Conservation (phyloP, 2,113 vertebrate genomes). For the Ceyx cyanopectus region DNA sequence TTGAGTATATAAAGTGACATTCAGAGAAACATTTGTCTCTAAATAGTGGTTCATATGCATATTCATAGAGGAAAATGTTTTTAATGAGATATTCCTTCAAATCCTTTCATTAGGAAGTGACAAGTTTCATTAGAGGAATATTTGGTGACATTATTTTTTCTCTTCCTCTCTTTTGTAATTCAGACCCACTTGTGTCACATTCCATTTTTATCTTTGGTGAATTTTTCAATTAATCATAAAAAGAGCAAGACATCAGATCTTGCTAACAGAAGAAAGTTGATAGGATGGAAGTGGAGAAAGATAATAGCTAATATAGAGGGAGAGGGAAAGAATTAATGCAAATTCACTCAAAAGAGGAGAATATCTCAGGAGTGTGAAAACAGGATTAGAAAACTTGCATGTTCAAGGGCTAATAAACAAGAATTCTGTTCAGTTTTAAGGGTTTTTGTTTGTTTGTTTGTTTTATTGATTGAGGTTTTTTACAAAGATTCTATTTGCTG, state of each 20-base stretch:
- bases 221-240: background rate
- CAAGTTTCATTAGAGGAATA: conserved; percentile 28
- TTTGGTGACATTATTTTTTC: conserved; percentile 1
- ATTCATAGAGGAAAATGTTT: background rate
- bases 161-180: background rate
- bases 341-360: background rate
- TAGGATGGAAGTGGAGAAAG: background rate
- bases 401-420: background rate
- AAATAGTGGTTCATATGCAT: background rate
- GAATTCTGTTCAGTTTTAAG: background rate
- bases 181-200: background rate
- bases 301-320: background rate
- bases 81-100: conserved; percentile 33
- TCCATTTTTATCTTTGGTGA: background rate
- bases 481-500: background rate
- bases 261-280: background rate
- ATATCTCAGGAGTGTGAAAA: background rate
- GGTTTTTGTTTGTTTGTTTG: too few species aligned
- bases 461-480: background rate
- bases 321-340: background rate
- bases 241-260: background rate
- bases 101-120: background rate
- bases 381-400: background rate
- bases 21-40: background rate
- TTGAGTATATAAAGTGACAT: background rate